Evolutionary conservation across 30 jellyfish, hydroid and myxozoan species (phyloP), one percentile per base, ranked within the genome.

Genomic region (Hydractinia echinata): DNA sequence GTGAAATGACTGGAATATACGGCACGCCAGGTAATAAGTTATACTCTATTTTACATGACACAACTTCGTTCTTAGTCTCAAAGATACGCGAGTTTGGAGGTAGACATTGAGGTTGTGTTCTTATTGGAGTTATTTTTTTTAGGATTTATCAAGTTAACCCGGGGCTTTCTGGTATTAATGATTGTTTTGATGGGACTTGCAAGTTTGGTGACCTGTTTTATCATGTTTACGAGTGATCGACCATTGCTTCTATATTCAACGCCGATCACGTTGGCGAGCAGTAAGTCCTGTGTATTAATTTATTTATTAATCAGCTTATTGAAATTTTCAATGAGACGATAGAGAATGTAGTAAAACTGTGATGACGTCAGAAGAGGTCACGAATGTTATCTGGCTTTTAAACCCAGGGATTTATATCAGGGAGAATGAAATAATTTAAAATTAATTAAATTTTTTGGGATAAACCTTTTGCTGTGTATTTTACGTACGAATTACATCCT

Each of bases 81-180:
- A 30, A 30, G 1, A 30, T 30, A 30, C 2, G 44, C 44, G 44
- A 30, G 44, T 30, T 0, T 30, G 44, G 44, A 30, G 44, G 44
- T 30, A 30, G 44, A 30, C 44, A 30, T 30, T 30, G 44, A 30
- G 44, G 44, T 30, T 30, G 44, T 30, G 44, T 30, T 30, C 44
- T 30, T 0, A 30, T 30, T 30, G 44, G 2, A 1, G 2, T 30
- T 30, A 30, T 30, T 30, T 0, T 30, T 50, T 50, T 7, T 50
- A 71, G 81, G 51, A n/a, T 71, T 71, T 60, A 71, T 71, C 13
- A 71, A 50, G 66, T 20, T 71, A 55, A 71, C 81, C 15, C 81
- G 81, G 15, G 81, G 55, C n/a, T 50, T 71, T 9, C 6, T 71
- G 8, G 61, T 71, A 39, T 15, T 50, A 71, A 71, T 71, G 81